Evolutionary conservation across 2,797 vertebrate species (phyloP).

Genomic region (Pteropus rufus): DNA sequence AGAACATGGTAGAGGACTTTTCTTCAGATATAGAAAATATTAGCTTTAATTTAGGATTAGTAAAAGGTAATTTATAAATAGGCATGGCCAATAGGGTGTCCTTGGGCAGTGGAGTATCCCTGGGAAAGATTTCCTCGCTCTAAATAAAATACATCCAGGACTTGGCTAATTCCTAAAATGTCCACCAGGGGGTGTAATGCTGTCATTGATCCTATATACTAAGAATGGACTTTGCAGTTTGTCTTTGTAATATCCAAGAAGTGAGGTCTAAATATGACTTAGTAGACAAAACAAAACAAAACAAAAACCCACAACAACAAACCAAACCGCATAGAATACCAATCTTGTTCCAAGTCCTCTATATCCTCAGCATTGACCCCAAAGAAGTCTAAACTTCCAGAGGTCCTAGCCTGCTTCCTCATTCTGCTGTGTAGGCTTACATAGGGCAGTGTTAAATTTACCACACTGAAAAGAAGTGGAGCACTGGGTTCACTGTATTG

Average conservation of each 20-base stretch:
- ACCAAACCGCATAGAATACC: not conserved
- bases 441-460: not conserved
- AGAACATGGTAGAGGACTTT: not conserved
- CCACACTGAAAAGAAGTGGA: not conserved
- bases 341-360: not conserved
- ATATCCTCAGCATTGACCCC: not conserved
- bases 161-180: constrained; percentile 1
- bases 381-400: not conserved
- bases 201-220: not conserved
- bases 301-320: no score
- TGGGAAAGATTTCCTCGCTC: not conserved
- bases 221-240: not conserved
- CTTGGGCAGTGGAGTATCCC: not conserved
- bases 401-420: not conserved
- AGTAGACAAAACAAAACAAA: not conserved
- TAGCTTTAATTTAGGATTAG: constrained; percentile 17
- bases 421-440: not conserved
- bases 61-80: constrained; percentile 9
- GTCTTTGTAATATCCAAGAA: not conserved
- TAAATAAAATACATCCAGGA: not conserved
- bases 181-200: not conserved
- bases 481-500: not conserved
- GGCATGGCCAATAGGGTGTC: not conserved
- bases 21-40: not conserved
- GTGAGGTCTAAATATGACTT: not conserved